Conservation (phyloP, 2,113 vertebrate species). For the Melospiza georgiana region DNA sequence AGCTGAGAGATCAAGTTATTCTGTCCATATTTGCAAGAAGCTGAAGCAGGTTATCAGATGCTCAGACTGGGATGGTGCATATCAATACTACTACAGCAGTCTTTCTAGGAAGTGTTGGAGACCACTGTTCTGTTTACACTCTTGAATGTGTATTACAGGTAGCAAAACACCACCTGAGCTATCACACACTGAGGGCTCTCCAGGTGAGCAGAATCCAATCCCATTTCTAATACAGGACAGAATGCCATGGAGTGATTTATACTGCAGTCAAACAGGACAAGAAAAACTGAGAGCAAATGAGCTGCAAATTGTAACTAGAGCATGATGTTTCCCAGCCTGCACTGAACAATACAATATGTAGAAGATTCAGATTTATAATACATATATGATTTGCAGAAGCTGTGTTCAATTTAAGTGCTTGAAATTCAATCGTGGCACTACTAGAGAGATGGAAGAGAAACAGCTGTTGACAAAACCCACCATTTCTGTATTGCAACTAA, state of each 20-base stretch:
- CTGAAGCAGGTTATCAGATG: neutral
- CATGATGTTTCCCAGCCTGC: neutral
- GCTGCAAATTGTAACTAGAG: neutral
- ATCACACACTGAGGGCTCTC: neutral
- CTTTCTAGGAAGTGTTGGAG: neutral
- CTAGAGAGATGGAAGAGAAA: neutral
- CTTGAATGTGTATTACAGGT: neutral
- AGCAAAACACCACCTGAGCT: neutral
- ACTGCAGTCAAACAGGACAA: neutral
- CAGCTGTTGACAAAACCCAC: neutral
- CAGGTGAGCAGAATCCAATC: neutral
- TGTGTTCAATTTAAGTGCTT: neutral
- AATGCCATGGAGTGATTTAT: neutral
- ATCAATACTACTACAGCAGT: neutral
- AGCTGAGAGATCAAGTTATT: neutral
- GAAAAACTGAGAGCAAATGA: neutral
- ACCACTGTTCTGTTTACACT: neutral
- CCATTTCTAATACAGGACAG: neutral
- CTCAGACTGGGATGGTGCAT: neutral
- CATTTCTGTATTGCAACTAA: neutral
- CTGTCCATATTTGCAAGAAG: neutral
- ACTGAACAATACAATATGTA: neutral
- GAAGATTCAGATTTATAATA: neutral
- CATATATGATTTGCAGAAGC: neutral
- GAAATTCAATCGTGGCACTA: neutral